Percentiles rank a stretch among this genome's conserved stretches.
Conservation (phyloP, 2,797 vertebrate species). For the Nasua narica region DNA sequence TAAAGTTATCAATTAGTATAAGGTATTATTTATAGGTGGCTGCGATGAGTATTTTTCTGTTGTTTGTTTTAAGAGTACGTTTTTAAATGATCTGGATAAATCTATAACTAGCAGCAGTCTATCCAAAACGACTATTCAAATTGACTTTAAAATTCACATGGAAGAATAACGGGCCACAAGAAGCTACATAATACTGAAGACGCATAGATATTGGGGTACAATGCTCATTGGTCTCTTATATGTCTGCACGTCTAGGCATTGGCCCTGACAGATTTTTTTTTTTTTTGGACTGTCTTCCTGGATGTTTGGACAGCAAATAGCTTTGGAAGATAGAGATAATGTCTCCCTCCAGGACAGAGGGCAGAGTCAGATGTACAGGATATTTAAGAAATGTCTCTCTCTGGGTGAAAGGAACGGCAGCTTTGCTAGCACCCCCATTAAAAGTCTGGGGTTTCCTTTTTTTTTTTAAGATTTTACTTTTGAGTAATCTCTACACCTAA, state of each 20-base stretch:
- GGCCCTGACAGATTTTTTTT: neutral
- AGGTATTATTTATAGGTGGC: neutral
- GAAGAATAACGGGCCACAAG: neutral
- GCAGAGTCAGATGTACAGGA: neutral
- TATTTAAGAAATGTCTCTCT: neutral
- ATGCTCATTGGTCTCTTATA: neutral
- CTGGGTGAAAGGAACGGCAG: neutral
- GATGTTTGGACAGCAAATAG: neutral
- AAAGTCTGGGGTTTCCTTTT: neutral
- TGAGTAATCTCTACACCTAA: neutral
- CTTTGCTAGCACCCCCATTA: neutral
- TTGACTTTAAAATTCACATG: neutral
- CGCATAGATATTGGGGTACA: neutral
- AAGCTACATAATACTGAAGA: neutral
- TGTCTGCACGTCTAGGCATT: neutral
- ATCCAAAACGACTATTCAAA: neutral
- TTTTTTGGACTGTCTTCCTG: neutral
- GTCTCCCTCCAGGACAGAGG: neutral
- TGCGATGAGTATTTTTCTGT: neutral
- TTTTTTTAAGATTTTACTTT: neutral
- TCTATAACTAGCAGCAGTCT: neutral
- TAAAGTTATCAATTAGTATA: neutral
- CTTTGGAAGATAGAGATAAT: neutral
- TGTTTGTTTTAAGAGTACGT: neutral
- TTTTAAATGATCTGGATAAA: neutral